Base-by-base conservation (phyloP, 2,797 vertebrate genomes). In the Eleutherodactylus coqui region DNA sequence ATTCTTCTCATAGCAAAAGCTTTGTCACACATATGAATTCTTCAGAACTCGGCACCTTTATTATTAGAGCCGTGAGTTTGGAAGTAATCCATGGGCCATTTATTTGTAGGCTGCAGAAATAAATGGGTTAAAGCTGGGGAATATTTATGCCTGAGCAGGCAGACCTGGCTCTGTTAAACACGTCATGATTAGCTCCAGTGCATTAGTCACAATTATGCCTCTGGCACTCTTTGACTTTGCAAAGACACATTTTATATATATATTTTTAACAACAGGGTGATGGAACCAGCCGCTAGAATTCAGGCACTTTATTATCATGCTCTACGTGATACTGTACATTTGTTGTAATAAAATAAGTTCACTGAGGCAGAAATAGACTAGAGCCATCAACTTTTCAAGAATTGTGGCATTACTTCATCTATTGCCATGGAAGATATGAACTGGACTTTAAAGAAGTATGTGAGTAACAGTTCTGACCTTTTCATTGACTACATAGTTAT, bases 211-310 rank as follows among this genome's bases (percentile, higher is more conserved):
- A 90, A 83, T 85, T 87, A 73, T 51, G 89, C 90, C 89, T 90
- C 77, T 75, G 89, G 89, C 88, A 86, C 51, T 82, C 84, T 91
- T 91, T 92, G 92, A 91, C 90, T 93, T 92, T 90, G 90, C 87
- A 79, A 79, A 91, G 92, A 87, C n/a, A 79, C 32, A 79, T 89
- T 86, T 89, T 87, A 45, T 69, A 38, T 88, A 14, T 58, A 29
- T 82, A 88, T 85, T 79, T 80, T 67, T 88, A 89, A 79, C 34
- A 88, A 76, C 75, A 75, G 83, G 87, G 49, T 88, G 88, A 89
- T 92, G 90, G 60, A 89, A 89, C 88, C 86, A 88, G 75, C 88
- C 89, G 73, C 86, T 88, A 80, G 83, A 90, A 88, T 83, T 49
- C 83, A 75, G 75, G 82, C 84, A 69, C 51, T 67, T 88, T 60